Percentiles rank a stretch among this genome's conserved stretches.
Evolutionary conservation across 2,113 vertebrate species (phyloP).

Genomic region (Pteronura brasiliensis): DNA sequence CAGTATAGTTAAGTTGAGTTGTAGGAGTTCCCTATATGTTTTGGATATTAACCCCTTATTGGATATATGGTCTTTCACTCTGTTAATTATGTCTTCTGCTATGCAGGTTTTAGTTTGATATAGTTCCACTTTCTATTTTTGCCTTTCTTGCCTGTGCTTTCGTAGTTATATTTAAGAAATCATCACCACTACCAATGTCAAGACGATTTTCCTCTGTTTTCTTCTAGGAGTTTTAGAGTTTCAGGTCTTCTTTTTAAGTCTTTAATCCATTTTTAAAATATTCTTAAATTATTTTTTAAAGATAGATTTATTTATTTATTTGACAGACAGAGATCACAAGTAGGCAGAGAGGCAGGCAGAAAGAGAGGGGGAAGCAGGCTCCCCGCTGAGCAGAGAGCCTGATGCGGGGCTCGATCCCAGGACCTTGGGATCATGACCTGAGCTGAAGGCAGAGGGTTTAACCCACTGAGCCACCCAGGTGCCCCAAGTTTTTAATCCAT

Average conservation of each 20-base stretch:
- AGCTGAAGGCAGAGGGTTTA: too few species aligned
- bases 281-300: too few species aligned
- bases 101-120: background rate
- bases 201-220: background rate
- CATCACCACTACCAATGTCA: background rate
- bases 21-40: background rate
- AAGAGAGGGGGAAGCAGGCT: too few species aligned
- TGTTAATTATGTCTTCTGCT: background rate
- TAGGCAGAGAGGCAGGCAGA: too few species aligned
- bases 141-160: background rate
- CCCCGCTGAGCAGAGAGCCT: too few species aligned
- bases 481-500: background rate
- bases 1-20: background rate
- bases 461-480: too few species aligned
- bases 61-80: background rate
- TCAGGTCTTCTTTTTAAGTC: background rate
- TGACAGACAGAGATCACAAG: too few species aligned
- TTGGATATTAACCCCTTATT: background rate
- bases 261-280: background rate
- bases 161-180: background rate
- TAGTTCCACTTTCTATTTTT: background rate
- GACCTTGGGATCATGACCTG: too few species aligned
- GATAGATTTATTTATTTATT: too few species aligned
- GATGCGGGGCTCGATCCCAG: too few species aligned
- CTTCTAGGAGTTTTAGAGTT: background rate